phyloP scores from a whole-genome alignment of 2,113 vertebrate species.

The Pavo muticus region DNA sequence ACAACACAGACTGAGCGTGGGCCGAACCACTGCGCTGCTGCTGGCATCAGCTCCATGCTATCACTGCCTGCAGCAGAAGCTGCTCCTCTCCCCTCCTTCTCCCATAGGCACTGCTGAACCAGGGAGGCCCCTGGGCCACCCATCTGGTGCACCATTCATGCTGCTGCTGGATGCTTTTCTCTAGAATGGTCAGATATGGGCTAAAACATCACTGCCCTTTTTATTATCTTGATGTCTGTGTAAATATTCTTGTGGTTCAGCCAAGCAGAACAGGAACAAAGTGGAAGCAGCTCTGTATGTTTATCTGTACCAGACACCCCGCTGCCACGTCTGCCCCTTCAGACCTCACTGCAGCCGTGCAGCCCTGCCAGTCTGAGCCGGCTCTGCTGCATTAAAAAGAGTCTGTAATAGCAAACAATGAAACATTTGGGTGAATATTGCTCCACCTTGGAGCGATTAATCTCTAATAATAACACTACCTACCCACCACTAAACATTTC shows the following conservation, averaged over 20 bases:
- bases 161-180: not conserved
- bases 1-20: not conserved
- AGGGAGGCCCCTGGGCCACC: too few species aligned
- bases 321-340: fast-evolving
- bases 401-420: not conserved
- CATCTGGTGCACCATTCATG: not conserved
- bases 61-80: not conserved
- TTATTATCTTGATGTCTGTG: not conserved
- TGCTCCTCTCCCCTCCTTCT: too few species aligned
- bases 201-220: not conserved
- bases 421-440: not conserved
- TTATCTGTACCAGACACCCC: not conserved
- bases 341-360: not conserved
- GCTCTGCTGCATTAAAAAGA: not conserved
- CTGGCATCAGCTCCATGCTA: not conserved
- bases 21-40: not conserved
- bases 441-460: not conserved
- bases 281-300: not conserved
- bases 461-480: not conserved
- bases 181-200: not conserved
- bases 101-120: too few species aligned
- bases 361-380: too few species aligned
- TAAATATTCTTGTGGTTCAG: not conserved
- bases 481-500: not conserved
- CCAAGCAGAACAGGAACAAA: not conserved